A percentile compares a stretch with the other conserved stretches of the same genome.
Conservation (phyloP, 2,113 vertebrate species). For the Ammospiza caudacuta region DNA sequence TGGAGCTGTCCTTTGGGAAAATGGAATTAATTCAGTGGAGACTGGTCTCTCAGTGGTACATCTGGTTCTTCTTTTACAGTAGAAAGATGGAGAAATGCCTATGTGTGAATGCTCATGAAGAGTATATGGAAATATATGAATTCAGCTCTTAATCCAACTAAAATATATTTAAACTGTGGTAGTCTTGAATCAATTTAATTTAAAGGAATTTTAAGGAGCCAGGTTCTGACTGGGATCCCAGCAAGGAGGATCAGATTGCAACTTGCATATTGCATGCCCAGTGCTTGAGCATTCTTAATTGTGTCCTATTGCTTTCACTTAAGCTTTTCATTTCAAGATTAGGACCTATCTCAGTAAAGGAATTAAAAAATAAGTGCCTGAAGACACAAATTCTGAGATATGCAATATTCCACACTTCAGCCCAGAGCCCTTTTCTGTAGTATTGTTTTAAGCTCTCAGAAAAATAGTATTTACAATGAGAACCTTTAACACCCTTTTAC, state of each 20-base stretch:
- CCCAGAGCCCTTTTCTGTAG: neutral
- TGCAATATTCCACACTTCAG: neutral
- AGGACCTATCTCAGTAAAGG: neutral
- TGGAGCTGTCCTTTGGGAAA: neutral
- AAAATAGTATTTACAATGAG: slow-evolving; percentile 31
- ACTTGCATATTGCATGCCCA: neutral
- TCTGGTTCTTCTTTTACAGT: neutral
- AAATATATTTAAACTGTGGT: neutral
- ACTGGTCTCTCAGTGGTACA: neutral
- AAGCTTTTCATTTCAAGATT: neutral
- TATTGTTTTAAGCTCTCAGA: slow-evolving; percentile 1
- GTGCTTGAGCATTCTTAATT: neutral
- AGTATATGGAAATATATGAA: neutral
- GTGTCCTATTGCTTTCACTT: neutral
- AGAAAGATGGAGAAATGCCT: neutral
- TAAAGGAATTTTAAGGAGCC: neutral
- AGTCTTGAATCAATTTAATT: neutral
- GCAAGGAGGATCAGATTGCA: neutral
- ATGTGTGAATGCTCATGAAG: accelerated
- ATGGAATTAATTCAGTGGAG: neutral
- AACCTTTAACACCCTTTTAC: slow-evolving; percentile 3
- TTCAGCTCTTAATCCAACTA: neutral
- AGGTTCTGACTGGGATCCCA: neutral
- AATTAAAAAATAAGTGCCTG: slow-evolving; percentile 32
- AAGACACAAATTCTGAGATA: neutral